Percentiles rank a stretch among this genome's conserved stretches.
Conservation (phyloP, 2,888 invertebrate genomes). For the Drosophila helvetica region DNA sequence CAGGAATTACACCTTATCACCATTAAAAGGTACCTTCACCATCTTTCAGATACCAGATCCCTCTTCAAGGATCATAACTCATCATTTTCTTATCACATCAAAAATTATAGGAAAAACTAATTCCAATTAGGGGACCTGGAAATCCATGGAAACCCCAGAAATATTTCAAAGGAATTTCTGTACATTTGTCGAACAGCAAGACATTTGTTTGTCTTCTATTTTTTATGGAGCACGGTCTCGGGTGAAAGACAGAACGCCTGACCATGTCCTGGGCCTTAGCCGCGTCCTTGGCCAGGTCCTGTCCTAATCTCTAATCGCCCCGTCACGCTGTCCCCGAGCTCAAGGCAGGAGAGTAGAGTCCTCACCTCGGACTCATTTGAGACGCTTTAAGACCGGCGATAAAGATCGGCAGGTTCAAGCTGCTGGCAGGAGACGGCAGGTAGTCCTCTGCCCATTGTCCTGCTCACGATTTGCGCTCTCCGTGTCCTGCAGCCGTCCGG, state of each 20-base stretch:
- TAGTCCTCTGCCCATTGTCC: constrained; percentile 67
- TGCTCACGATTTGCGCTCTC: constrained; percentile 48
- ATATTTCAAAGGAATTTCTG: constrained; percentile 47
- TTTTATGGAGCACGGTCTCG: constrained; percentile 29
- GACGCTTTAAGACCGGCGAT: constrained; percentile 66
- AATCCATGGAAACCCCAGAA: constrained; percentile 29
- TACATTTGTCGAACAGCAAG: constrained; percentile 62
- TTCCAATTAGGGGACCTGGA: constrained; percentile 25
- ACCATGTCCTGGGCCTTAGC: constrained; percentile 37
- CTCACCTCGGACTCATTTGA: constrained; percentile 67
- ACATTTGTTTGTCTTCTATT: constrained; percentile 39
- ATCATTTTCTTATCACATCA: constrained; percentile 14
- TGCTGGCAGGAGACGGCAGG: constrained; percentile 51
- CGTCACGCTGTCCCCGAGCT: constrained; percentile 67
- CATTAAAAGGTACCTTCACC: background rate
- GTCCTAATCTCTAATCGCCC: constrained; percentile 73
- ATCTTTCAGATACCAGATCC: constrained; percentile 1
- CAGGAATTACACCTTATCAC: constrained; percentile 4
- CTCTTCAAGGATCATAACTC: constrained; percentile 7
- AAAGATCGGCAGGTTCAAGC: constrained; percentile 72
- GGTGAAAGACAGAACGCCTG: constrained; percentile 34
- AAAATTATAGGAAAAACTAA: background rate
- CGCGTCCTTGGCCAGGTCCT: constrained; percentile 39
- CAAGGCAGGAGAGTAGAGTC: constrained; percentile 32
- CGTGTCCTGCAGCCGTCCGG: constrained; percentile 18